Percentiles rank a stretch among this genome's conserved stretches.
Conservation (phyloP, 2,888 invertebrate species). For the Stenurella melanura region DNA sequence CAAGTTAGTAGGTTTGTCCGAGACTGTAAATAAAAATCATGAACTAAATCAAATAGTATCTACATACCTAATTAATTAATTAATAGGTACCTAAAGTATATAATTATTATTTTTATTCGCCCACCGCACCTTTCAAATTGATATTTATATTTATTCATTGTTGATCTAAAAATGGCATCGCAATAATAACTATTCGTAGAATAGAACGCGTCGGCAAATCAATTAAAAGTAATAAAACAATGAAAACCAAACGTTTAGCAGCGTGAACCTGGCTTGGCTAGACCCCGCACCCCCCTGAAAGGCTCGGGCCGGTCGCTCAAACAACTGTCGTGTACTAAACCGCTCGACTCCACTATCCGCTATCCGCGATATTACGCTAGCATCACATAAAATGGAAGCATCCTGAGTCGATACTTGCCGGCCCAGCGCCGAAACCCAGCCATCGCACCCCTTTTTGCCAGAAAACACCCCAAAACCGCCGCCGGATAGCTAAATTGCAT, state of each 20-base stretch:
- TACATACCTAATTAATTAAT: too few species aligned
- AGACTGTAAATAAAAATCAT: too few species aligned
- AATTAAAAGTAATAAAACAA: constrained; percentile 66
- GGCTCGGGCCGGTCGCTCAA: constrained; percentile 62
- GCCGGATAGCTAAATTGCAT: constrained; percentile 46
- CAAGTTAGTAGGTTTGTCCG: too few species aligned
- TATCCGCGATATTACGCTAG: constrained; percentile 70
- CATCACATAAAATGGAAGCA: constrained; percentile 71
- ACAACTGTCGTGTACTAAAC: constrained; percentile 71
- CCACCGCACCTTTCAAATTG: constrained; percentile 22
- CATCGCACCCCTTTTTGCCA: constrained; percentile 28
- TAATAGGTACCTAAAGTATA: background rate
- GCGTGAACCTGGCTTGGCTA: constrained; percentile 68
- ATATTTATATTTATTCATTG: constrained; percentile 1
- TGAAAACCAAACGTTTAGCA: constrained; percentile 67
- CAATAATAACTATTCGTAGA: constrained; percentile 1
- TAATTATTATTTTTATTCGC: background rate
- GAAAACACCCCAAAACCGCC: constrained; percentile 45
- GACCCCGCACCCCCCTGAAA: constrained; percentile 55
- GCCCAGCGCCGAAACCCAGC: constrained; percentile 50
- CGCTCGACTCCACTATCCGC: constrained; percentile 65
- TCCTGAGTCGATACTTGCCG: constrained; percentile 69
- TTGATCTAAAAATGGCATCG: constrained; percentile 35
- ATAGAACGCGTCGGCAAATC: constrained; percentile 50
- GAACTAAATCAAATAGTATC: too few species aligned